Conservation (phyloP, 2,888 invertebrate species). For the Ochropleura plecta region DNA sequence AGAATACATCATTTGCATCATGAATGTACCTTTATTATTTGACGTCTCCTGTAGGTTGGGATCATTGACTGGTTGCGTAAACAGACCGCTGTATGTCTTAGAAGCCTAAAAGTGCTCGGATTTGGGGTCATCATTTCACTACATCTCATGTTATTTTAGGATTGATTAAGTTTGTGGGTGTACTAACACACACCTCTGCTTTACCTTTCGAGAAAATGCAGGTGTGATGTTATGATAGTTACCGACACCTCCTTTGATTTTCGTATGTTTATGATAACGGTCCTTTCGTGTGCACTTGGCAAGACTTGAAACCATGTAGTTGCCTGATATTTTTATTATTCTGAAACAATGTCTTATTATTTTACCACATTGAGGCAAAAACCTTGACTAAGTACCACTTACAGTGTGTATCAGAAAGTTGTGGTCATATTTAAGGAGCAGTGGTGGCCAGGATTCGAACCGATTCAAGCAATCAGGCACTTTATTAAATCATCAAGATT, state of each 20-base stretch:
- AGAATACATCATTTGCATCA: slow-evolving; percentile 39
- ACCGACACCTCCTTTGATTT: not conserved
- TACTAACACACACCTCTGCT: not conserved
- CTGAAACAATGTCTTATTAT: not conserved
- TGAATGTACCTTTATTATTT: slow-evolving; percentile 29
- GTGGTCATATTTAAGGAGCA: not conserved
- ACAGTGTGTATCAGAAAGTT: not conserved
- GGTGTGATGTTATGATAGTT: not conserved
- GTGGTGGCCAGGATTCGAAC: not conserved
- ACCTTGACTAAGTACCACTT: not conserved
- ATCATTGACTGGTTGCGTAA: slow-evolving; percentile 34
- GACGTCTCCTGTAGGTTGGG: slow-evolving; percentile 39
- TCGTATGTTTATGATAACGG: not conserved
- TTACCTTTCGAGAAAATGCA: not conserved
- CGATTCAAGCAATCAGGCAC: not conserved
- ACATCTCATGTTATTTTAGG: slow-evolving; percentile 8
- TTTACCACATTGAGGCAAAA: not conserved
- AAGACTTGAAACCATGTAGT: not conserved
- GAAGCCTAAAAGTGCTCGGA: not conserved
- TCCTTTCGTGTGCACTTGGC: slow-evolving; percentile 10
- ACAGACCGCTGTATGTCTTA: slow-evolving; percentile 16
- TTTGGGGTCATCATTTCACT: not conserved
- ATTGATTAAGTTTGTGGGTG: not conserved
- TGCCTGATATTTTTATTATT: not conserved
- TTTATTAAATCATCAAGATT: not conserved